Evolutionary conservation across 2,113 vertebrate genomes (phyloP), one percentile per base, ranked within the genome.

Genomic region (Cinclus cinclus): DNA sequence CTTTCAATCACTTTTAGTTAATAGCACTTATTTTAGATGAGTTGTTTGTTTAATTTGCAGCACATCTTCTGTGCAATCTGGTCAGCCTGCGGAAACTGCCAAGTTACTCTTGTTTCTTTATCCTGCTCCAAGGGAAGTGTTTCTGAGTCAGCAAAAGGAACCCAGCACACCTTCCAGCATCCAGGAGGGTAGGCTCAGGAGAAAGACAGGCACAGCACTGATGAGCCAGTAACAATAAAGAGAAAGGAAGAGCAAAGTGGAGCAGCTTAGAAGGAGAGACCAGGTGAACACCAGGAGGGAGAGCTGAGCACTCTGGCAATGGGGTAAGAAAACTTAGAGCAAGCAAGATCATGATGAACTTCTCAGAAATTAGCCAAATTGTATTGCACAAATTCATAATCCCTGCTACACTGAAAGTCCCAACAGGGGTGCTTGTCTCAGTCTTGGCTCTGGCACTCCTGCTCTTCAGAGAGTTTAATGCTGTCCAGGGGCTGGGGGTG

Each of bases 251-350:
- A 93, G 94, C 86, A 90, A 92, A 96, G 84, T 2, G 1, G 73
- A 91, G 79, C 83, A 60, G 93, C 97, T 94, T 47, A 77, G 89
- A 76, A 69, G 2, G 3, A 76, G 77, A 39, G 47, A 59, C 83
- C 88, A 79, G 79, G 87, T 95, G 96, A 91, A 56, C 31, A 33
- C 63, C 95, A 96, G 90, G 95, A 96, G 78, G 75, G 46, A 86
- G 30, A 35, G 42, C 60, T 80, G 41, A 87, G 53, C 37, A 9
- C 70, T 96, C 89, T 77, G 52, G 52, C 46, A 25, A 23, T 59
- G 81, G 68, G 73, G 25, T 37, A 46, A 78, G 52, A 64, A 46
- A 70, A 62, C 65, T 84, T 15, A 69, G 82, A 93, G 76, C 42
- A 77, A 69, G 73, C 37, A 46, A 49, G 62, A 79, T 77, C 14